These are phyloP conservation scores for Rhinichthys klamathensis DNA, from an alignment of 2,113 vertebrate genomes.

Conservation along the genomic window DNA sequence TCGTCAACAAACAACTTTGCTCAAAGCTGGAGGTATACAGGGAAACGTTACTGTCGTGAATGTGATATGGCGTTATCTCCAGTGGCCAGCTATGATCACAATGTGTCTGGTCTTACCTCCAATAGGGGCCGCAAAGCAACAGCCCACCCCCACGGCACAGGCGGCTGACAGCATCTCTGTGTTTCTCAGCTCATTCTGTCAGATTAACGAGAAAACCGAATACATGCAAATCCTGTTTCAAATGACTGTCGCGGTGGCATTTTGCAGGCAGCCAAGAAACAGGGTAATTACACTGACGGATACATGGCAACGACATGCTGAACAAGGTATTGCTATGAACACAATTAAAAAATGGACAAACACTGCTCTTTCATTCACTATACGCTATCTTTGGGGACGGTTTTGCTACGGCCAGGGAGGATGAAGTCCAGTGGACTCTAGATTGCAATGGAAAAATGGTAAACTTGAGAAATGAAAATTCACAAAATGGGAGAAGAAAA, in stretches of 20 bases:
- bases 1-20: not conserved
- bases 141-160: constrained; percentile 95
- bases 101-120: constrained; percentile 84
- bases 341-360: constrained; percentile 16
- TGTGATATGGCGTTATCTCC: constrained; percentile 42
- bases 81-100: constrained; percentile 43
- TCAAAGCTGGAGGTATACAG: not conserved
- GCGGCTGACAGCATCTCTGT: constrained; percentile 98
- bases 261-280: constrained; percentile 16
- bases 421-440: not conserved
- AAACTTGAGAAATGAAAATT: constrained; percentile 6
- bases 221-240: constrained; percentile 31
- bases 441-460: constrained; percentile 8
- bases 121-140: constrained; percentile 96
- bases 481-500: constrained; percentile 31
- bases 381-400: not conserved
- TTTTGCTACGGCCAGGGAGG: not conserved
- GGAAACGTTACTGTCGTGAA: constrained; percentile 3
- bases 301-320: constrained; percentile 21
- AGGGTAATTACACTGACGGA: constrained; percentile 12
- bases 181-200: constrained; percentile 95
- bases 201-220: constrained; percentile 66
- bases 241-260: constrained; percentile 4
- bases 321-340: constrained; percentile 11
- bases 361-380: constrained; percentile 24